Base-by-base conservation (phyloP, 92 coral and sea anemone genomes). In the Anthopleura xanthogrammica region DNA sequence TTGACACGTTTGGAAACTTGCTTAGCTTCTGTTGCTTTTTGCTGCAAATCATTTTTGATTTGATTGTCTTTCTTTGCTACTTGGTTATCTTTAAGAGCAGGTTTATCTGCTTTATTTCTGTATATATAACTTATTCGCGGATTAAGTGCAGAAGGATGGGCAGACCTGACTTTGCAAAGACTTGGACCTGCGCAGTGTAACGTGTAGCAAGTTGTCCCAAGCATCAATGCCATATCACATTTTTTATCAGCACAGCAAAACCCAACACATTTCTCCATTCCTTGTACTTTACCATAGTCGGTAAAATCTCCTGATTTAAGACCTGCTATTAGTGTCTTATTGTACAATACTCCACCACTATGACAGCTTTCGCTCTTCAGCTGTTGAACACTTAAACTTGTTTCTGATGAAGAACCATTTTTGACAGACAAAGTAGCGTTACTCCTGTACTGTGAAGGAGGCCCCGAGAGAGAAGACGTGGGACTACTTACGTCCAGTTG, bases 301-400 rank as follows among this genome's bases (percentile, higher is more conserved):
- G 97, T 92, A 73, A 92, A 97, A 83, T 94, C 94, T 20, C 99
- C 99, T 0, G 99, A 89, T 29, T 89, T 86, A 0, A 97, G 90
- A 22, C 99, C 99, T 75, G 88, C 84, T 3, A 85, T 83, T 9
- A 97, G 81, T n/a, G 99, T 97, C 77, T 92, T 90, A 55, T 89
- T 89, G 75, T 52, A 88, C 70, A 89, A 83, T 75, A 89, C 71
- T 13, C 79, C 83, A 36, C 87, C 81, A 5, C 93, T 83, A 54
- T 70, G 66, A 60, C 98, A 94, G 11, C 65, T 1, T 78, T 39
- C 9, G 41, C 77, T 55, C 66, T 60, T 41, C 14, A 20, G 14
- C 42, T 39, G 54, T 41, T 29, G 57, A 36, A 83, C 60, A 57
- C 78, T 83, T 54, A 83, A 73, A 12, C 42, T 83, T 22, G 57